phyloP scores from a whole-genome alignment of 1,140 invertebrate species.

The Zeugodacus cucurbitae region DNA sequence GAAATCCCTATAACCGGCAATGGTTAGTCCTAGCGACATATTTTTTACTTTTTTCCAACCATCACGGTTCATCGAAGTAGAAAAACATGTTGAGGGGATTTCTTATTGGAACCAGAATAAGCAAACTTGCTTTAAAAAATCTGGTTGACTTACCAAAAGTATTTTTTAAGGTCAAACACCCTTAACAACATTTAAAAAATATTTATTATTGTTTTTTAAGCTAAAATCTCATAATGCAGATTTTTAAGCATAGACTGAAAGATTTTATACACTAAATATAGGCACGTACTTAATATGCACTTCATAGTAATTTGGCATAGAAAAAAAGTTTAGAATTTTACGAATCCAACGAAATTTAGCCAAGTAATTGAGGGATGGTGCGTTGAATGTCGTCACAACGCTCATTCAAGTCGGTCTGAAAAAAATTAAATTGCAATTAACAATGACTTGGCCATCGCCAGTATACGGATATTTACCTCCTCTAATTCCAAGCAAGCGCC shows the following conservation, averaged over 20 bases:
- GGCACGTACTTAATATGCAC: background rate
- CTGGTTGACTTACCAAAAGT: too few species aligned
- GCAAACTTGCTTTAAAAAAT: too few species aligned
- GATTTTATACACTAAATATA: background rate
- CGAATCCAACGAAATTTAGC: conserved; percentile 46
- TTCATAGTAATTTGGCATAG: background rate
- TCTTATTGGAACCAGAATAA: too few species aligned
- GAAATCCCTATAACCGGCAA: too few species aligned
- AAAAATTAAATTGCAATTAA: conserved; percentile 14
- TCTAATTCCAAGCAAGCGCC: conserved; percentile 89
- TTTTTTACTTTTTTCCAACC: too few species aligned
- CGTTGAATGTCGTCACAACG: conserved; percentile 61
- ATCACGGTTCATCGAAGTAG: too few species aligned
- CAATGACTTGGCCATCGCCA: background rate
- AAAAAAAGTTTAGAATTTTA: background rate
- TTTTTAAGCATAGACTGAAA: background rate
- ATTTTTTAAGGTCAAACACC: too few species aligned
- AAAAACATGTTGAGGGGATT: too few species aligned
- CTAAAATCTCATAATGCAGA: conserved; percentile 12
- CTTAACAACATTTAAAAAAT: background rate
- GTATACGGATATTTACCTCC: conserved; percentile 69
- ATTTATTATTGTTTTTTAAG: background rate
- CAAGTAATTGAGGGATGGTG: conserved; percentile 54
- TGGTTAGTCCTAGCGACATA: too few species aligned
- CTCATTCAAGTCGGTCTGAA: conserved; percentile 58